Percentiles rank a stretch among this genome's conserved stretches.
These are phyloP conservation scores for Cactoblastis cactorum DNA, from an alignment of 2,888 invertebrate genomes.

Conservation along the genomic window DNA sequence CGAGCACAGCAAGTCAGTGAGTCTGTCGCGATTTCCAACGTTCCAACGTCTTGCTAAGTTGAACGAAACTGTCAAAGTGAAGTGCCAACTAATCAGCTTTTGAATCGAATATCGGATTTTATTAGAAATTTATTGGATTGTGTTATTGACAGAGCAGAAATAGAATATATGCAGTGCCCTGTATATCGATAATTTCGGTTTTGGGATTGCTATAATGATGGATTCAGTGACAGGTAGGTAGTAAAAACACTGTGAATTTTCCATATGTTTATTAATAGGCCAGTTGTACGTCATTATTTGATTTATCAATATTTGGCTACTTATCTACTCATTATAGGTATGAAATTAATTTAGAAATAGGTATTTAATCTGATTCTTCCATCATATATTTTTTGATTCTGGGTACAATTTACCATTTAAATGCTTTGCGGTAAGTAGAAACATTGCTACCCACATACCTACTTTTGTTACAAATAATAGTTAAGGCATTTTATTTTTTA, in stretches of 20 bases:
- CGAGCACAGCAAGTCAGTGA: constrained; percentile 5
- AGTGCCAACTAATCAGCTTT: neutral
- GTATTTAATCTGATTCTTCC: no score
- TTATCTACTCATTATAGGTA: no score
- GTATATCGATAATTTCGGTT: constrained; percentile 7
- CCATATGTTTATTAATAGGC: constrained; percentile 56
- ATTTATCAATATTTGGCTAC: constrained; percentile 6
- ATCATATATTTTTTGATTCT: no score
- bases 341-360: no score
- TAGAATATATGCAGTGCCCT: neutral
- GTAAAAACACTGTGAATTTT: constrained; percentile 49
- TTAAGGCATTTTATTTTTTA: no score
- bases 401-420: no score
- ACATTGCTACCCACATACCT: no score
- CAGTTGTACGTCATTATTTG: constrained; percentile 41
- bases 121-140: constrained; percentile 4
- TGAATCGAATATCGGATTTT: neutral
- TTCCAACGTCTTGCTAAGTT: neutral
- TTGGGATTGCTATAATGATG: constrained; percentile 51
- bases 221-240: constrained; percentile 68
- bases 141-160: constrained; percentile 7
- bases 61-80: neutral
- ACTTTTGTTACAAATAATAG: no score
- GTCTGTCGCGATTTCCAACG: constrained; percentile 13
- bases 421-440: no score